A percentile compares a stretch with the other conserved stretches of the same genome.
Conservation (phyloP, 2,888 invertebrate species). For the Oconnorella tubifera region DNA sequence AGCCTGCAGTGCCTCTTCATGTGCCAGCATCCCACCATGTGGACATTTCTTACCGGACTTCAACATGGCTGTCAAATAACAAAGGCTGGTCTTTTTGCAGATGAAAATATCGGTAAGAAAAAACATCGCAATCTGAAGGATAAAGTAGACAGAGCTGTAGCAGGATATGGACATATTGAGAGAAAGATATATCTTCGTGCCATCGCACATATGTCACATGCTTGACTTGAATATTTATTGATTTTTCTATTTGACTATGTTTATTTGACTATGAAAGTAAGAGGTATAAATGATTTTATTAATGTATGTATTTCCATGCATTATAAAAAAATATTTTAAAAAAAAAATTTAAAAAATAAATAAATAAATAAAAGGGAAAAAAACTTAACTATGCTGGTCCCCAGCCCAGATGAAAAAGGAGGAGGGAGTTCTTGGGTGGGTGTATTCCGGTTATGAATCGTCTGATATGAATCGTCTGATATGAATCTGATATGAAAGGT, state of each 20-base stretch:
- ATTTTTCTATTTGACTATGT: neutral
- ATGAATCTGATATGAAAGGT: neutral
- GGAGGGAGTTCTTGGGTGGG: slow-evolving; percentile 1
- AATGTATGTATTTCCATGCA: no score
- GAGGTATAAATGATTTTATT: no score
- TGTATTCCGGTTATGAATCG: no score
- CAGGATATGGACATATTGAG: neutral
- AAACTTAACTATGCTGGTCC: neutral
- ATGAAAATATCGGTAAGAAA: neutral
- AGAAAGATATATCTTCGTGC: neutral
- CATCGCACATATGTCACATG: slow-evolving; percentile 1
- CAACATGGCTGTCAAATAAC: neutral
- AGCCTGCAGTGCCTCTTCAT: slow-evolving; percentile 1
- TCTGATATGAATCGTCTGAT: no score
- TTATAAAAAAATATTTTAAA: no score
- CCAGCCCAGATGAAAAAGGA: neutral
- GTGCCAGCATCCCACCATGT: neutral
- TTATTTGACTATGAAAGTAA: no score
- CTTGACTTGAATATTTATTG: neutral
- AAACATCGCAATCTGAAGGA: neutral
- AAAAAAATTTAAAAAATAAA: no score
- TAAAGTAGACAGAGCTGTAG: neutral
- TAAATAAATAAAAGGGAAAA: neutral
- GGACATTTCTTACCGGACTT: neutral
- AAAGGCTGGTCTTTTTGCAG: neutral